phyloP scores from a whole-genome alignment of 2,797 vertebrate genomes.

The Sardinella longiceps region DNA sequence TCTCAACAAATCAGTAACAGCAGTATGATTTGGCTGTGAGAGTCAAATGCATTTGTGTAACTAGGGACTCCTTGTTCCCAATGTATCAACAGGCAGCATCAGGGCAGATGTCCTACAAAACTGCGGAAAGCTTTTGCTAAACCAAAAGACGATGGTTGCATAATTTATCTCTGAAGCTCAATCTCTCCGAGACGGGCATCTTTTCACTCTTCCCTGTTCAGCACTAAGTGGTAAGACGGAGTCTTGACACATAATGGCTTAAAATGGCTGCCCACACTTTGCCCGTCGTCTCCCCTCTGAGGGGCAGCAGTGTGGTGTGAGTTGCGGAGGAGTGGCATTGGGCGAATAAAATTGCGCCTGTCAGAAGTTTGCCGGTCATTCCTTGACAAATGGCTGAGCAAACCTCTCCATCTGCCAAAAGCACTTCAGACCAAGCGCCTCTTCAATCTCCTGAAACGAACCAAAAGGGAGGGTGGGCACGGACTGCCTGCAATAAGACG shows the following conservation, averaged over 20 bases:
- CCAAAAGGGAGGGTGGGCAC: neutral
- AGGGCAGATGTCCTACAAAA: neutral
- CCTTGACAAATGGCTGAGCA: conserved; percentile 40
- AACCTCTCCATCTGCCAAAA: conserved; percentile 38
- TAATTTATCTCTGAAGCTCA: neutral
- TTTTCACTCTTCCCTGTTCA: neutral
- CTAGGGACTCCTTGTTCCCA: neutral
- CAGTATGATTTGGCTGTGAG: neutral
- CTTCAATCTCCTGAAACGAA: neutral
- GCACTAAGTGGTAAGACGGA: neutral
- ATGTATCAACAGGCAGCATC: neutral
- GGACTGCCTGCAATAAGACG: neutral
- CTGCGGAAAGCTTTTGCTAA: neutral
- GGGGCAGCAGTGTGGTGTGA: conserved; percentile 18
- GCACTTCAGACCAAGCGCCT: conserved; percentile 9
- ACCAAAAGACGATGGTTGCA: neutral
- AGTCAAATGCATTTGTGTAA: neutral
- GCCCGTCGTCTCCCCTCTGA: neutral
- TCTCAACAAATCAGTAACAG: neutral
- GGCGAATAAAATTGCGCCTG: conserved; percentile 45
- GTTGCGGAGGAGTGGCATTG: conserved; percentile 26
- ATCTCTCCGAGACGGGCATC: neutral
- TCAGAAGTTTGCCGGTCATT: conserved; percentile 46
- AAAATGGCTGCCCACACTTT: neutral
- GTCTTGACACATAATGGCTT: neutral